Conservation (phyloP, 2,797 vertebrate species). For the Sebastes minor region DNA sequence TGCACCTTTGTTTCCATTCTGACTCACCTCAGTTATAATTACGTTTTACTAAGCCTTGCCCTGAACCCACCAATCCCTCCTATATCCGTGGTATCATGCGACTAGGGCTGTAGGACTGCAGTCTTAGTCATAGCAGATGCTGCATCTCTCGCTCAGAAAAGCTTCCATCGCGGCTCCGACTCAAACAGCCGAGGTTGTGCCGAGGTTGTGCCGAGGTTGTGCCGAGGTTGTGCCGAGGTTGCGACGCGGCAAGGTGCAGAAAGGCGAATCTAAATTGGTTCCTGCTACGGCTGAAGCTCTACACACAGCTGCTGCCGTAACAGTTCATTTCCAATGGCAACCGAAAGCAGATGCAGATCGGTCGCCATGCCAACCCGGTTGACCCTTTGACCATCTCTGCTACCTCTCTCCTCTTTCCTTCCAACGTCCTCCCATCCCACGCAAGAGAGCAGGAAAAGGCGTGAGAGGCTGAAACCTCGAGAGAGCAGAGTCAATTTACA, state of each 20-base stretch:
- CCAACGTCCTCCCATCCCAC: slow-evolving; percentile 23
- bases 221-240: neutral
- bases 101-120: neutral
- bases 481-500: slow-evolving; percentile 24
- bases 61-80: slow-evolving; percentile 13
- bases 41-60: slow-evolving; percentile 17
- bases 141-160: neutral
- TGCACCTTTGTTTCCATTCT: slow-evolving; percentile 9
- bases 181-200: slow-evolving; percentile 11
- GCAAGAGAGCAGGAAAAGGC: slow-evolving; percentile 8
- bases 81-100: neutral
- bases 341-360: slow-evolving; percentile 45
- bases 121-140: slow-evolving; percentile 31
- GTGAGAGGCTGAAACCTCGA: neutral
- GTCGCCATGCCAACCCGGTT: slow-evolving; percentile 62
- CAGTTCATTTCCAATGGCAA: slow-evolving; percentile 35
- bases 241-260: slow-evolving; percentile 2
- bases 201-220: neutral
- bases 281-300: neutral
- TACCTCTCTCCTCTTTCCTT: neutral
- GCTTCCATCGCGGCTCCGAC: neutral
- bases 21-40: slow-evolving; percentile 24
- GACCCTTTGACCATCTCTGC: slow-evolving; percentile 50
- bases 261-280: neutral
- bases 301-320: neutral